Evolutionary conservation across 2,888 invertebrate genomes (phyloP), one percentile per base, ranked within the genome.

Genomic region (Didymodactylos carnosus): DNA sequence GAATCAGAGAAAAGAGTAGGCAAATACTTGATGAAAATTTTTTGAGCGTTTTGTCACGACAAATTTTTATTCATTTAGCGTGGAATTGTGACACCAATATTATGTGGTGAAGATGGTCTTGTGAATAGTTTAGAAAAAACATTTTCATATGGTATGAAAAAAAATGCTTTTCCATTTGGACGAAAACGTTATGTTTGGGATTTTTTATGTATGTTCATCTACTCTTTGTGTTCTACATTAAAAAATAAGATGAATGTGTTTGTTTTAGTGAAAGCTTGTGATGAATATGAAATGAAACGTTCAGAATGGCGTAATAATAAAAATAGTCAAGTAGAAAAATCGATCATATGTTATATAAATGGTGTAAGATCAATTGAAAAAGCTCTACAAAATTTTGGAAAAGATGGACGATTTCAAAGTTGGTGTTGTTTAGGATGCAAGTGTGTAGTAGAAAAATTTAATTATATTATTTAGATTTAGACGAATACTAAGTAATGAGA

Each of bases 391-490:
- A 86, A 90, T n/a, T 86, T 93, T 29, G 98, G 97, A 73, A 97
- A 97, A 83, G 97, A 98, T 85, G 95, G 94, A 71, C 94, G 94
- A 84, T 95, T 98, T 83, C 95, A 97, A 83, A 87, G 95, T 49
- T 94, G 97, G 81, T 89, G 95, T 78, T 94, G 95, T 82, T 87
- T 97, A 41, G 91, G 92, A 80, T 88, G 92, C 78, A 89, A 94
- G 94, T 94, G 83, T 81, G 77, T 73, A 39, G 70, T 72, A 25
- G 23, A n/a, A n/a, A n/a, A n/a, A n/a, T n/a, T n/a, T n/a, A n/a
- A n/a, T n/a, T n/a, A n/a, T 16, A 49, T 13, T 72, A 73, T 35
- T 19, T 7, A 69, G 69, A 19, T 71, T 19, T 27, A 41, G 29
- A 19, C 8, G 14, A 25, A 29, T 27, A 23, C 25, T 72, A 29